Conservation (phyloP, 2,797 vertebrate genomes). For the Galaxias olidus region DNA sequence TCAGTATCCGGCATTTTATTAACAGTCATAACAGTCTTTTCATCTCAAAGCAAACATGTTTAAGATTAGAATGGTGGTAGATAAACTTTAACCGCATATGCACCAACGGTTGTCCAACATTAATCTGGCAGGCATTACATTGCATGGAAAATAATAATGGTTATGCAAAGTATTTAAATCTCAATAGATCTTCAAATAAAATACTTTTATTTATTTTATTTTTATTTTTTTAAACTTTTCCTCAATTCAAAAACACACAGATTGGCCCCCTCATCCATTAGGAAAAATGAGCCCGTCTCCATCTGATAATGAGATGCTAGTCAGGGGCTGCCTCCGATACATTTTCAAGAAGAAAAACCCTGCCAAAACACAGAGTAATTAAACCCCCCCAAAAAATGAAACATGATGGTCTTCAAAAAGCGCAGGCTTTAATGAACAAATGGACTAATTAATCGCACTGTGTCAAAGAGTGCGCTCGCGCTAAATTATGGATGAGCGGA, state of each 20-base stretch:
- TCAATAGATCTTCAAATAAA: slow-evolving; percentile 23
- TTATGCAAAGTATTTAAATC: slow-evolving; percentile 50
- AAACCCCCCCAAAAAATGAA: slow-evolving; percentile 71
- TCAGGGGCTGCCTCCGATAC: slow-evolving; percentile 34
- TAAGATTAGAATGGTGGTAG: too few species aligned
- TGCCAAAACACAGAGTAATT: slow-evolving; percentile 64
- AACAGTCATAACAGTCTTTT: too few species aligned
- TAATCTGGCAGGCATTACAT: too few species aligned
- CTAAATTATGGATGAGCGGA: slow-evolving; percentile 68
- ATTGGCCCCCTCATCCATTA: slow-evolving; percentile 15
- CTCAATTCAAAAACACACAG: slow-evolving; percentile 21
- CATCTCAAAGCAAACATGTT: too few species aligned
- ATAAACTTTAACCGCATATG: too few species aligned
- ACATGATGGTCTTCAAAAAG: slow-evolving; percentile 68
- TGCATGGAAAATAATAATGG: too few species aligned
- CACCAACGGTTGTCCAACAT: too few species aligned
- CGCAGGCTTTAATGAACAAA: slow-evolving; percentile 70
- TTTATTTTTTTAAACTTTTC: too few species aligned
- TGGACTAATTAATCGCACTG: slow-evolving; percentile 70
- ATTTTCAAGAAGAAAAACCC: slow-evolving; percentile 48
- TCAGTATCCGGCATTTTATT: too few species aligned
- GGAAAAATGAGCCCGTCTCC: slow-evolving; percentile 41
- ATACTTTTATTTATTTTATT: too few species aligned
- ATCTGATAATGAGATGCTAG: slow-evolving; percentile 49
- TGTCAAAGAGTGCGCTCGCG: slow-evolving; percentile 55